Evolutionary conservation across 2,797 vertebrate species (phyloP).

Genomic region (Aphelocoma californica): DNA sequence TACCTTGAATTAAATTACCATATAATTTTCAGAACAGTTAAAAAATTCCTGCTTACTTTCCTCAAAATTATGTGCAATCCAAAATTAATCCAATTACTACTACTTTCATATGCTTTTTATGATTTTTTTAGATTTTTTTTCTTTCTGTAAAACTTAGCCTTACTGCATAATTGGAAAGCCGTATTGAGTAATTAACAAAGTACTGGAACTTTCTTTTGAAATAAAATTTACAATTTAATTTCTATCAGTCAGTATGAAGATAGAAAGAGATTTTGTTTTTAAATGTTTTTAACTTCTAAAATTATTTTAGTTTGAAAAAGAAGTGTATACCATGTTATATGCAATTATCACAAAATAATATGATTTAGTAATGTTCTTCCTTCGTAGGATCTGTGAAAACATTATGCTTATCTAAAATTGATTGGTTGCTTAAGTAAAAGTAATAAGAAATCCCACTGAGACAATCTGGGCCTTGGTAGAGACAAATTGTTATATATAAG

Average conservation of each 20-base stretch:
- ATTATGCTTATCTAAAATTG: background rate
- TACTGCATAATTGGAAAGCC: background rate
- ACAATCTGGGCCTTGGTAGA: background rate
- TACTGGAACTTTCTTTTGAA: background rate
- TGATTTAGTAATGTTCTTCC: background rate
- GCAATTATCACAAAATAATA: background rate
- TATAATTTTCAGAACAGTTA: background rate
- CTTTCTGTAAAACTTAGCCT: background rate
- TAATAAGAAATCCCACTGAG: background rate
- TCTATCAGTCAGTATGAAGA: background rate
- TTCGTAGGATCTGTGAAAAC: background rate
- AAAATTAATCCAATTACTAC: background rate
- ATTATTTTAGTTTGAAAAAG: background rate
- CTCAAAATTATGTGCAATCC: background rate
- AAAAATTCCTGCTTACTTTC: background rate
- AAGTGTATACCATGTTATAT: background rate
- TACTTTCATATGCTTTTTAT: background rate
- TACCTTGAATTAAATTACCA: slow-evolving; percentile 18
- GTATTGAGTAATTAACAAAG: background rate
- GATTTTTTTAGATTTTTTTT: background rate
- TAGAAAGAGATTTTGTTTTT: background rate
- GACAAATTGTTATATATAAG: background rate
- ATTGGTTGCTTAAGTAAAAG: background rate
- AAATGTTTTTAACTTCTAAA: background rate
- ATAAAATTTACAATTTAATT: background rate